Conservation (phyloP, 2,797 vertebrate species). For the Gymnothorax reevesii region DNA sequence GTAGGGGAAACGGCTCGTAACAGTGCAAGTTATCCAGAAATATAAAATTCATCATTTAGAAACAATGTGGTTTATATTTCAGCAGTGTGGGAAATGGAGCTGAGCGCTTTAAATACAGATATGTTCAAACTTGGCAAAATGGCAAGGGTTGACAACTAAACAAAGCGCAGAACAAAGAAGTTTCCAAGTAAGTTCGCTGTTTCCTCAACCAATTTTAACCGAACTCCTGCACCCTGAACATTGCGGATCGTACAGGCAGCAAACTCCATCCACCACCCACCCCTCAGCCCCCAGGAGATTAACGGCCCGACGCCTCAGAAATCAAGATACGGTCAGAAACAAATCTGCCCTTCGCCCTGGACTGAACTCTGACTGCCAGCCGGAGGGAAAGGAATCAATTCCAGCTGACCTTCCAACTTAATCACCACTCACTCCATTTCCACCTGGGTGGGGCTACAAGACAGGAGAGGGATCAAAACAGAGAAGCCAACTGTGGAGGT, state of each 20-base stretch:
- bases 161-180: not conserved
- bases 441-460: constrained; percentile 57
- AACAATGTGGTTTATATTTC: not conserved
- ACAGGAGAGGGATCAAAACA: constrained; percentile 45
- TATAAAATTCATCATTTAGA: not conserved
- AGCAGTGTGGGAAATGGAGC: not conserved
- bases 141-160: not conserved
- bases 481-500: constrained; percentile 36
- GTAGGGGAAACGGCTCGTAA: not conserved
- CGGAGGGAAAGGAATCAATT: constrained; percentile 70
- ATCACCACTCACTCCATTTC: constrained; percentile 64
- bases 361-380: constrained; percentile 53
- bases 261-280: not conserved
- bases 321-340: constrained; percentile 63
- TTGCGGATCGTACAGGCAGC: not conserved
- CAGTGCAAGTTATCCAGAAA: not conserved
- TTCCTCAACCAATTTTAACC: not conserved
- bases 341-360: constrained; percentile 60
- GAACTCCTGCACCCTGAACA: not conserved
- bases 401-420: constrained; percentile 76
- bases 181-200: not conserved
- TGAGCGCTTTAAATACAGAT: not conserved
- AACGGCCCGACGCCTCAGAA: constrained; percentile 47
- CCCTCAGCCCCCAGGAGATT: not conserved
- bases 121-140: not conserved